Conservation (phyloP, 1,140 invertebrate species). For the Aphidius gifuensis region DNA sequence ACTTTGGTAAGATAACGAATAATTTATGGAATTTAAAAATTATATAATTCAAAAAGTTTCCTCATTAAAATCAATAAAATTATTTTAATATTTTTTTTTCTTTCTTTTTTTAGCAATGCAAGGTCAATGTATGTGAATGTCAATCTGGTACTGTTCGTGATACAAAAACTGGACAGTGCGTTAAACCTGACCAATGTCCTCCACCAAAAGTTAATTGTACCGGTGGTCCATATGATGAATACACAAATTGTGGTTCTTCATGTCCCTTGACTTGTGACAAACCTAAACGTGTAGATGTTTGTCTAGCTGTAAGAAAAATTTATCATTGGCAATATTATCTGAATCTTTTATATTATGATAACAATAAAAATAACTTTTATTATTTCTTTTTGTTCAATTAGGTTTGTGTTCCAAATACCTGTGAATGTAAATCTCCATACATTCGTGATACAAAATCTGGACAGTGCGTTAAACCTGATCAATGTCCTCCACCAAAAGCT, state of each 20-base stretch:
- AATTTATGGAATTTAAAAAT: too few species aligned
- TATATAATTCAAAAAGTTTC: too few species aligned
- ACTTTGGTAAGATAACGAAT: neutral
- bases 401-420: neutral
- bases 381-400: neutral
- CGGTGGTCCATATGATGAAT: constrained; percentile 9
- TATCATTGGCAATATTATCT: neutral
- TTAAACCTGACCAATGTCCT: neutral
- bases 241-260: constrained; percentile 4
- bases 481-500: neutral
- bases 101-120: neutral
- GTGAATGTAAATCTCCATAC: neutral
- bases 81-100: neutral
- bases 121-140: neutral
- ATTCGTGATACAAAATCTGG: constrained; percentile 1
- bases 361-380: neutral
- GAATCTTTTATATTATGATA: neutral
- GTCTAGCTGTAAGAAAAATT: constrained; percentile 1
- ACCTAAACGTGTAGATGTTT: neutral
- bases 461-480: neutral
- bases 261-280: constrained; percentile 6
- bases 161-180: neutral
- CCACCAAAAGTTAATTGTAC: neutral
- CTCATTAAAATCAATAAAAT: neutral
- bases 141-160: neutral